Base-by-base conservation (phyloP, 2,888 invertebrate genomes). In the Saturnia pavonia region DNA sequence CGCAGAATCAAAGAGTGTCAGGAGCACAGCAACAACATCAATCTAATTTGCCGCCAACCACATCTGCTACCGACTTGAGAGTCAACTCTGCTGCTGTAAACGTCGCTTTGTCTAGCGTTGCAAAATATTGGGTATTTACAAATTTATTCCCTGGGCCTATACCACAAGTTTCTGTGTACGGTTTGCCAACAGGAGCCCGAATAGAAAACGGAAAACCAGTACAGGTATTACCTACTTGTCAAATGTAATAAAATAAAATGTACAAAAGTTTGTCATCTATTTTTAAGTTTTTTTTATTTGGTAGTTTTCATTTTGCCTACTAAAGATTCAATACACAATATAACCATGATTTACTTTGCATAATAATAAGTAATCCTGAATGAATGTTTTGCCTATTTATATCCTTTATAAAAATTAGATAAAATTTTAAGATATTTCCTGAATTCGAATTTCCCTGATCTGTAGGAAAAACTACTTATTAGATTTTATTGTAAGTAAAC, bases 51-150 rank as follows among this genome's bases (percentile, higher is more conserved):
- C 88, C 94, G 72, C 92, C 95, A 68, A 94, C 95, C 70, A 94
- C 95, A 71, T 94, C 95, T 74, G 95, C 95, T 68, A 95, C 95
- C 11, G 95, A 95, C 85, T 86, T 95, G 67, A 87, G 95, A 82
- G 95, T 95, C 66, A 95, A 95, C 83, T 95, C 95, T 0, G 95
- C 95, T 68, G 95, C 95, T 72, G 94, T 96, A 76, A 95, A 95
- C 86, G 96, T 96, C 82, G 96, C 96, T 83, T 94, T 96, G 91
- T 96, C 96, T 85, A 96, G 95, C 91, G 96, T 96, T 83, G 96
- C 97, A 77, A 97, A 97, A 89, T 97, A 97, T 89, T 97, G 97
- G 97, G 97, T 97, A 85, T 95, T 97, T 87, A 97, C 97, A 74
- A 97, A 97, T 94, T 94, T 97, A 77, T 96, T 97, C 85, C 97